Evolutionary conservation across 2,888 invertebrate species (phyloP).

Genomic region (Luffia ferchaultella): DNA sequence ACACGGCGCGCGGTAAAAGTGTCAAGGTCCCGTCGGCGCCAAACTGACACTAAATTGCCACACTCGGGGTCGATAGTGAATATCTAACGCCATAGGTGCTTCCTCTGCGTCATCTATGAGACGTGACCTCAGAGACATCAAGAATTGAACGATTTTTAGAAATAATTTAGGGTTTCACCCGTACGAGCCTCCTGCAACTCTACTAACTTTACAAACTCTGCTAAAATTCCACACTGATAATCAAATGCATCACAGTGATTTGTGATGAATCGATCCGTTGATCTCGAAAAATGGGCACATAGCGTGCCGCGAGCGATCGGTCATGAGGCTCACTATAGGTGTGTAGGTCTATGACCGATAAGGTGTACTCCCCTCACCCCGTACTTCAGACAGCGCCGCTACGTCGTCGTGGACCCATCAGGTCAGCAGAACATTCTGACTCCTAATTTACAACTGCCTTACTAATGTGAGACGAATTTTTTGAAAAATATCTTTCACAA

Average conservation of each 20-base stretch:
- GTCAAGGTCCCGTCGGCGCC: slow-evolving; percentile 54
- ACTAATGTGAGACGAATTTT: too few species aligned
- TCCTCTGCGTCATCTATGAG: not conserved
- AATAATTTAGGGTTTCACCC: not conserved
- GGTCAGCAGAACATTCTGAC: too few species aligned
- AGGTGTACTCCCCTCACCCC: slow-evolving; percentile 46
- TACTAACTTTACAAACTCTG: too few species aligned
- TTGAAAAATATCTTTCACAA: too few species aligned
- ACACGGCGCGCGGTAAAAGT: slow-evolving; percentile 26
- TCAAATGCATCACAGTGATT: too few species aligned
- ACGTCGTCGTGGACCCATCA: too few species aligned
- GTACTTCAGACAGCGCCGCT: slow-evolving; percentile 16
- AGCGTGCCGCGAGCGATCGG: slow-evolving; percentile 29
- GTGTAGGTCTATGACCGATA: slow-evolving; percentile 63
- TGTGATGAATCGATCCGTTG: not conserved
- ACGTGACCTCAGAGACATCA: too few species aligned
- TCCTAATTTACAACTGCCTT: too few species aligned
- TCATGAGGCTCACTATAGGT: slow-evolving; percentile 51
- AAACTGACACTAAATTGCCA: slow-evolving; percentile 26
- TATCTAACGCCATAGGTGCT: not conserved
- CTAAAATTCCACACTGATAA: too few species aligned
- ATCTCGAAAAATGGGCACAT: not conserved
- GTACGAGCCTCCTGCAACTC: not conserved
- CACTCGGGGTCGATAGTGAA: not conserved
- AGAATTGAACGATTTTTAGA: too few species aligned